A percentile compares a stretch with the other conserved stretches of the same genome.
Conservation (phyloP, 2,888 invertebrate genomes). For the Zhuqinia jingwanae region DNA sequence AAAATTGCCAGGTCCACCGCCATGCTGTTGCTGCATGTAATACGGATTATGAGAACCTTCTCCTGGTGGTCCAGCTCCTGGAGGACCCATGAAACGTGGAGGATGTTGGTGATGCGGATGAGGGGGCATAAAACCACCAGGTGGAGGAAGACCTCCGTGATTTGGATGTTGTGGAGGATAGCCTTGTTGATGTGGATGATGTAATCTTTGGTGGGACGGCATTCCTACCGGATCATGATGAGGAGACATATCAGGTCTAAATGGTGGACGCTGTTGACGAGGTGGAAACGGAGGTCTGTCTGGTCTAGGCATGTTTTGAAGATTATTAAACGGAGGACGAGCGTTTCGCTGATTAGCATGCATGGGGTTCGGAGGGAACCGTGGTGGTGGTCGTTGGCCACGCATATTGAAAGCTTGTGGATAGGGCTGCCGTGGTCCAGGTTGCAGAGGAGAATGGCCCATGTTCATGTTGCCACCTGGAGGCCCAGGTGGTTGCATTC, state of each 20-base stretch:
- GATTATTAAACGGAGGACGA: constrained; percentile 34
- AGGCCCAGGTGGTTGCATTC: constrained; percentile 40
- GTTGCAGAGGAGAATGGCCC: constrained; percentile 47
- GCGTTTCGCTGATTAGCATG: constrained; percentile 13
- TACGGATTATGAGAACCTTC: constrained; percentile 4
- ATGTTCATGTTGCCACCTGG: constrained; percentile 18
- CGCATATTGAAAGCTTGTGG: constrained; percentile 36
- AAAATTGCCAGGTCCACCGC: background rate
- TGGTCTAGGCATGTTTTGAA: constrained; percentile 37
- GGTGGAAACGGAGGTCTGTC: constrained; percentile 50
- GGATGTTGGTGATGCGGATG: constrained; percentile 17
- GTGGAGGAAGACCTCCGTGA: constrained; percentile 36
- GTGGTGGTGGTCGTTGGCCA: constrained; percentile 34
- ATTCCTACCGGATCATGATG: constrained; percentile 45
- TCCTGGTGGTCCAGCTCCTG: background rate
- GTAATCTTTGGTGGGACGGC: constrained; percentile 18
- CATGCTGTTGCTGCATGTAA: constrained; percentile 14
- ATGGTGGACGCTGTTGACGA: constrained; percentile 54
- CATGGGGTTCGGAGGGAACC: constrained; percentile 52
- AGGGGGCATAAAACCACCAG: background rate
- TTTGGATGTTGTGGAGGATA: constrained; percentile 53
- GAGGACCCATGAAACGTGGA: constrained; percentile 42
- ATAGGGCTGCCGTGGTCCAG: constrained; percentile 29
- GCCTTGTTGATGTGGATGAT: constrained; percentile 34
- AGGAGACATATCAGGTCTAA: constrained; percentile 40